Base-by-base conservation (phyloP, 53 echinoderm and acorn worm genomes). In the Holothuria scabra region DNA sequence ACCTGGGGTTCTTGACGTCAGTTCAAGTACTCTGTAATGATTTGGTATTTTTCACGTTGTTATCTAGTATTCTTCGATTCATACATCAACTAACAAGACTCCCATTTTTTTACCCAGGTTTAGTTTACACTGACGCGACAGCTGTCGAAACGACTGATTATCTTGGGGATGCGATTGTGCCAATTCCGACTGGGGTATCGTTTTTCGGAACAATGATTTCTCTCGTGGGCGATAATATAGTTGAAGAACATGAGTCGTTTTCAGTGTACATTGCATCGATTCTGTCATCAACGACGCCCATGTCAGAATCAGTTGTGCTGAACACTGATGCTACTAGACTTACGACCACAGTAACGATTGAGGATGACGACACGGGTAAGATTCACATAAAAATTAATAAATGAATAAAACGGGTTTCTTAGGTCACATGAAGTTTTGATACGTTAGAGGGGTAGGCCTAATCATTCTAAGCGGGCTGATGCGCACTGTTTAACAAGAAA, bases 281-380 rank as follows among this genome's bases (percentile, higher is more conserved):
- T 11, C 16, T 16, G 19, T 28, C 34, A 35, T 35, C 34, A 0
- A 4, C 68, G 29, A 1, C 68, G 5, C 35, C 68, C 21, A 12
- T 12, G 34, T 12, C 30, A 2, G 33, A 19, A 14, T 0, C 2
- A n/a, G 5, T 68, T 8, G 35, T n/a, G 8, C 5, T 68, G 34
- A 38, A 13, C 11, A 32, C 64, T 63, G 64, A n/a, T 4, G 5
- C 33, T 38, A 19, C 32, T 19, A 21, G 35, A 13, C 9, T 32
- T 8, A 32, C 35, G 5, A 68, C 68, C 29, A 68, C 68, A 12
- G 34, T 68, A 14, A 68, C 68, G 18, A 68, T 68, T 19, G 68
- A 68, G 19, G 68, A 68, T 37, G 68, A 68, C 18, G 68, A 68
- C 37, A 68, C 68, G 19, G 68, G 68, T 68, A 68, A 68, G 23